These are phyloP conservation scores for Sebastes ruberrimus DNA, from an alignment of 2,797 vertebrate genomes.

Conservation along the genomic window DNA sequence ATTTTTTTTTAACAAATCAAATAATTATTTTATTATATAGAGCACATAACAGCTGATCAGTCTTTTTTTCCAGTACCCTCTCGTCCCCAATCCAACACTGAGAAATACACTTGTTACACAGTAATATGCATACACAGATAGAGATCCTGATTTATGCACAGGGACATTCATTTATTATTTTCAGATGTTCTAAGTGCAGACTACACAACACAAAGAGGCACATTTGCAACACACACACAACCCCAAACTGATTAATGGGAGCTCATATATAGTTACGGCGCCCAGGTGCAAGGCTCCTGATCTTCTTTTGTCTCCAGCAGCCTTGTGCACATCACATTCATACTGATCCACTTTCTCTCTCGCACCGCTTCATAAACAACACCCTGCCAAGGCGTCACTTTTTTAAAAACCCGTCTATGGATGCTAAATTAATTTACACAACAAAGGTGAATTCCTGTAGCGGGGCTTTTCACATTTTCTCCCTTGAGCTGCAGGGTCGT, in stretches of 20 bases:
- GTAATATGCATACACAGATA: not conserved
- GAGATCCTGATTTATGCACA: conserved; percentile 27
- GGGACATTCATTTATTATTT: conserved; percentile 39
- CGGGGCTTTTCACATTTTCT: conserved; percentile 6
- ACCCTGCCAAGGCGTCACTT: conserved; percentile 19
- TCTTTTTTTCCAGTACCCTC: not conserved
- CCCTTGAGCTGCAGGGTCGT: conserved; percentile 31
- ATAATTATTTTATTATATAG: not conserved
- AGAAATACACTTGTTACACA: conserved; percentile 1
- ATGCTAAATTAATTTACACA: conserved; percentile 48
- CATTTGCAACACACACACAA: not conserved
- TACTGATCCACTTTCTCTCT: conserved; percentile 40
- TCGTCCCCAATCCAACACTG: not conserved
- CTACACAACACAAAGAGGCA: conserved; percentile 14
- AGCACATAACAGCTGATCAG: not conserved
- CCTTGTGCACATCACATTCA: conserved; percentile 47
- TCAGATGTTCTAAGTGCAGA: not conserved
- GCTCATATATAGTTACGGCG: conserved; percentile 55
- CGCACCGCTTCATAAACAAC: conserved; percentile 18
- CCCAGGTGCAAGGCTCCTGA: conserved; percentile 58
- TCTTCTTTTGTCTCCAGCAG: conserved; percentile 63
- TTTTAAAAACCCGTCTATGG: conserved; percentile 14
- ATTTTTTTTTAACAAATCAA: not conserved
- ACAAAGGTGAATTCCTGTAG: conserved; percentile 34
- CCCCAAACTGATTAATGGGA: conserved; percentile 73